These are phyloP conservation scores for Ganaspis sp. DNA, from an alignment of 1,140 invertebrate genomes.

Conservation along the genomic window DNA sequence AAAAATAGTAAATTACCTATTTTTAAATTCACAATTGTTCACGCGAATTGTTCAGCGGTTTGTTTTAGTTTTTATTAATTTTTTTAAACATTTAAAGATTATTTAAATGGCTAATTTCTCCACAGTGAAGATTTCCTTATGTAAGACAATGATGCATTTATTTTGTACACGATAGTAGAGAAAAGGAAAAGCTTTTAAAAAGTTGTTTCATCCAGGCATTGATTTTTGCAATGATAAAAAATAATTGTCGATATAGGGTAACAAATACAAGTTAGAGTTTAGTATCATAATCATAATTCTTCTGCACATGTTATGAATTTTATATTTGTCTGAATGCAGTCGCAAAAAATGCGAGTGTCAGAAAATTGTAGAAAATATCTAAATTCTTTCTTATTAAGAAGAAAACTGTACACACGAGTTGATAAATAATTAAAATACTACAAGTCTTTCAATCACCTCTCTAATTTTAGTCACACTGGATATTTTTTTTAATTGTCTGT, in stretches of 20 bases:
- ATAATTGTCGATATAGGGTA: background rate
- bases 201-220: background rate
- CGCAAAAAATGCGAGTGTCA: constrained; percentile 16
- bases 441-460: background rate
- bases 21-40: too few species aligned
- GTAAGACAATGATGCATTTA: constrained; percentile 22
- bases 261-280: background rate
- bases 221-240: background rate
- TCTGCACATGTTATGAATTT: constrained; percentile 38
- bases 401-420: constrained; percentile 40
- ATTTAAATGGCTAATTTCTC: too few species aligned
- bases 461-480: background rate
- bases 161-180: background rate
- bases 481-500: too few species aligned
- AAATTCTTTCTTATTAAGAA: constrained; percentile 38
- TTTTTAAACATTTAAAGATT: too few species aligned
- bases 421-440: constrained; percentile 42
- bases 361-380: background rate
- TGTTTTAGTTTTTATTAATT: too few species aligned
- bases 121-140: too few species aligned
- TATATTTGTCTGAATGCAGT: background rate
- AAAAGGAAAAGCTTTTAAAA: background rate
- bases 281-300: constrained; percentile 39
- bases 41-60: too few species aligned
- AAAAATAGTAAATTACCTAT: too few species aligned